Percentiles rank a stretch among this genome's conserved stretches.
These are phyloP conservation scores for Ciona savignyi DNA, from an alignment of 23 tunicate genomes.

Conservation along the genomic window DNA sequence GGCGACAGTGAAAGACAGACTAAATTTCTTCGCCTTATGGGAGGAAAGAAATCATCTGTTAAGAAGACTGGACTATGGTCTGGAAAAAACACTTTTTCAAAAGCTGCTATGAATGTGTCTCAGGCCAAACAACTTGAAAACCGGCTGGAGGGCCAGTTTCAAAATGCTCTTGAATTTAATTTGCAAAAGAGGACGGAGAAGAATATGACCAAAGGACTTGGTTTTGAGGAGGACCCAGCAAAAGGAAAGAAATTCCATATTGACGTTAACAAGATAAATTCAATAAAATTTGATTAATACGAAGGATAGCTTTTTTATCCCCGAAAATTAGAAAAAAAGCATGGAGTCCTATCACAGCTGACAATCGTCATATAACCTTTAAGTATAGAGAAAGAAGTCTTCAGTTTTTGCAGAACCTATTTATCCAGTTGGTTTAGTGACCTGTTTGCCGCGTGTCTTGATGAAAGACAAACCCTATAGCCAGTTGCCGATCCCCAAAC, in stretches of 20 bases:
- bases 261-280: slow-evolving; percentile 34
- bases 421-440: no score
- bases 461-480: no score
- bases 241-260: slow-evolving; percentile 37
- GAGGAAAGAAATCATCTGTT: slow-evolving; percentile 29
- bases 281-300: slow-evolving; percentile 25
- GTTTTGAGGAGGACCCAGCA: slow-evolving; percentile 43
- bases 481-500: no score
- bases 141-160: slow-evolving; percentile 22
- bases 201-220: slow-evolving; percentile 37
- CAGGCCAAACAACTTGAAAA: slow-evolving; percentile 10
- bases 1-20: slow-evolving; percentile 3
- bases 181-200: slow-evolving; percentile 43
- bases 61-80: not conserved
- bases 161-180: slow-evolving; percentile 21
- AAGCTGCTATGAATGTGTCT: slow-evolving; percentile 9
- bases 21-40: slow-evolving; percentile 28
- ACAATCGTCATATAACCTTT: no score
- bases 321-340: no score
- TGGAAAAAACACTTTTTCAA: slow-evolving; percentile 11
- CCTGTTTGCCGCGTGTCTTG: no score
- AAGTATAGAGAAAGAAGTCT: no score
- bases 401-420: no score
- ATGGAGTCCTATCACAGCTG: no score
- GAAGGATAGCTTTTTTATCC: no score